A percentile compares a stretch with the other conserved stretches of the same genome.
phyloP scores from a whole-genome alignment of 2,888 invertebrate genomes.

The Hesperia comma region DNA sequence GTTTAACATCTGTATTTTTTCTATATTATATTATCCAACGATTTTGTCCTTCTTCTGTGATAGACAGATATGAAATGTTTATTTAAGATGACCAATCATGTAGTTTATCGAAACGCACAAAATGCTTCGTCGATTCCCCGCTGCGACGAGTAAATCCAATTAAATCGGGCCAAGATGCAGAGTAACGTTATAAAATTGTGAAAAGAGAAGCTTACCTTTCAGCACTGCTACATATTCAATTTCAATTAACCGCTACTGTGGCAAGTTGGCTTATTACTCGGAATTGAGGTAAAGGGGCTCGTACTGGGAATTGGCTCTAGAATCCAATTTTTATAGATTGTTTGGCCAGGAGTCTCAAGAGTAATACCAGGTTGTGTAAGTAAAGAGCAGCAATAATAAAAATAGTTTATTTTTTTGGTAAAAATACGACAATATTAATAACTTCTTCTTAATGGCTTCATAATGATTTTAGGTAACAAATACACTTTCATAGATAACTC shows the following conservation, averaged over 20 bases:
- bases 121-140: no score
- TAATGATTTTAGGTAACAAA: no score
- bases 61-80: no score
- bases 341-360: background rate
- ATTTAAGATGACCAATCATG: no score
- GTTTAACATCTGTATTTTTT: no score
- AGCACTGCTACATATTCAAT: constrained; percentile 23
- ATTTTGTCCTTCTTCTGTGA: no score
- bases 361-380: background rate
- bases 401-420: no score
- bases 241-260: constrained; percentile 22
- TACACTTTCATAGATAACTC: no score
- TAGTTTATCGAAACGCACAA: no score
- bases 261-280: constrained; percentile 6
- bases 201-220: constrained; percentile 16
- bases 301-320: constrained; percentile 2
- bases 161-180: background rate
- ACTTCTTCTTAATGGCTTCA: no score
- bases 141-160: background rate
- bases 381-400: background rate
- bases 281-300: constrained; percentile 1
- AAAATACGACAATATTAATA: no score
- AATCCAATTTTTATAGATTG: background rate
- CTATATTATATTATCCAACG: no score
- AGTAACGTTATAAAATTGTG: constrained; percentile 8